Percentiles rank a stretch among this genome's conserved stretches.
These are phyloP conservation scores for Zophobas morio DNA, from an alignment of 1,140 invertebrate species.

Conservation along the genomic window DNA sequence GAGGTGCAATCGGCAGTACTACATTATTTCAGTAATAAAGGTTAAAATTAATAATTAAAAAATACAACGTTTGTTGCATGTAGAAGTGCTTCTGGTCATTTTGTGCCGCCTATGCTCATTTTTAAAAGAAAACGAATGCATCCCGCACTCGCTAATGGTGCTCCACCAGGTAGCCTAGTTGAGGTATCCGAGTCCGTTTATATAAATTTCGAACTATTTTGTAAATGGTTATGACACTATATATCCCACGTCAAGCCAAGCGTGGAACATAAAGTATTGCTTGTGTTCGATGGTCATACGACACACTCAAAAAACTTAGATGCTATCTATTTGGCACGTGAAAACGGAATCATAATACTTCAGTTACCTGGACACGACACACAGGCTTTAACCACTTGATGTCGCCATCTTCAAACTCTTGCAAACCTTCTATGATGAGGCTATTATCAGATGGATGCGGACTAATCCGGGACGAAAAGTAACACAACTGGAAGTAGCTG, in stretches of 20 bases:
- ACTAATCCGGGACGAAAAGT: no score
- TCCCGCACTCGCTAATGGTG: conserved; percentile 37
- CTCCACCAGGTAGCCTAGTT: conserved; percentile 48
- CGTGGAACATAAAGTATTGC: conserved; percentile 56
- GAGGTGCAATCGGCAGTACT: no score
- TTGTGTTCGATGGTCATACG: conserved; percentile 61
- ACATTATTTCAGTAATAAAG: no score
- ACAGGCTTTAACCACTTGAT: no score
- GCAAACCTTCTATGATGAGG: no score
- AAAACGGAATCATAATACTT: no score
- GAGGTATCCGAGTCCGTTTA: conserved; percentile 53
- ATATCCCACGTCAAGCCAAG: conserved; percentile 44
- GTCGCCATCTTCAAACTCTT: no score
- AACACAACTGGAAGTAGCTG: no score
- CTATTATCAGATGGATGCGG: no score
- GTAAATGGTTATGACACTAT: conserved; percentile 56
- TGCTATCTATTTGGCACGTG: no score
- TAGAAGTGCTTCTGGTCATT: conserved; percentile 59
- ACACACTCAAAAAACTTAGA: conserved; percentile 56
- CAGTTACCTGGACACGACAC: no score
- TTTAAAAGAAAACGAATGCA: conserved; percentile 53
- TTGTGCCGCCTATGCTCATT: conserved; percentile 62
- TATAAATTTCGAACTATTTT: conserved; percentile 58
- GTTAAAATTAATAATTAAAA: no score
- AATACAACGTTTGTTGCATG: conserved; percentile 66